phyloP scores from a whole-genome alignment of 1,140 invertebrate species.

The Macrocentrus cingulum region DNA sequence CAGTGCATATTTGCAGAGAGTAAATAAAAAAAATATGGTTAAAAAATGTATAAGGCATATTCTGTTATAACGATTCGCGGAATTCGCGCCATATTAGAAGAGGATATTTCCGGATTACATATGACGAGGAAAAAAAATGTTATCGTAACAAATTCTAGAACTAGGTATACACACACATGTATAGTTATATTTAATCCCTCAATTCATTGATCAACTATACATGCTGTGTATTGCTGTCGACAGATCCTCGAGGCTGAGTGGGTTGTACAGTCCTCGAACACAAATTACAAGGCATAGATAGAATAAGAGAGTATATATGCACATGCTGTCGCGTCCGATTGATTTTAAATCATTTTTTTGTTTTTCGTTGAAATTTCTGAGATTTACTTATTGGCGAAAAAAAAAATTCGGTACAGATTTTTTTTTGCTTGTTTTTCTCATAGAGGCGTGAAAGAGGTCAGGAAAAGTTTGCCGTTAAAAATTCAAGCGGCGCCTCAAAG shows the following conservation, averaged over 20 bases:
- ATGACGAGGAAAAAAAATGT: conserved; percentile 11
- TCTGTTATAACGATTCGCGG: conserved; percentile 4
- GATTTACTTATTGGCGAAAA: too few relatives aligned
- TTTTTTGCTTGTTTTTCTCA: too few relatives aligned
- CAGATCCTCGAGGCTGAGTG: too few relatives aligned
- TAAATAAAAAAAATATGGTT: not conserved
- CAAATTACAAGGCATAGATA: too few relatives aligned
- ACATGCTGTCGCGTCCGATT: conserved; percentile 14
- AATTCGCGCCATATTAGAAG: not conserved
- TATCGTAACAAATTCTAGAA: conserved; percentile 9
- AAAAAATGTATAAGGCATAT: conserved; percentile 1
- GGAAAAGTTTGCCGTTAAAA: conserved; percentile 24
- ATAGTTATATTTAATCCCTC: too few relatives aligned
- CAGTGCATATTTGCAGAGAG: not conserved
- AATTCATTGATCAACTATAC: too few relatives aligned
- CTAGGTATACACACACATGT: not conserved
- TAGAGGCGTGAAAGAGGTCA: conserved; percentile 13
- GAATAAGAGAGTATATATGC: not conserved
- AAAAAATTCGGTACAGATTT: too few relatives aligned
- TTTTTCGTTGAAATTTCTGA: too few relatives aligned
- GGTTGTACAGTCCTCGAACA: too few relatives aligned
- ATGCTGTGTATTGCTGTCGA: too few relatives aligned
- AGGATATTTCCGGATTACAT: conserved; percentile 13
- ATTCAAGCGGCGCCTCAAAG: conserved; percentile 20
- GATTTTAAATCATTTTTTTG: too few relatives aligned